Conservation (phyloP, 2,797 vertebrate genomes). For the Crenichthys baileyi region DNA sequence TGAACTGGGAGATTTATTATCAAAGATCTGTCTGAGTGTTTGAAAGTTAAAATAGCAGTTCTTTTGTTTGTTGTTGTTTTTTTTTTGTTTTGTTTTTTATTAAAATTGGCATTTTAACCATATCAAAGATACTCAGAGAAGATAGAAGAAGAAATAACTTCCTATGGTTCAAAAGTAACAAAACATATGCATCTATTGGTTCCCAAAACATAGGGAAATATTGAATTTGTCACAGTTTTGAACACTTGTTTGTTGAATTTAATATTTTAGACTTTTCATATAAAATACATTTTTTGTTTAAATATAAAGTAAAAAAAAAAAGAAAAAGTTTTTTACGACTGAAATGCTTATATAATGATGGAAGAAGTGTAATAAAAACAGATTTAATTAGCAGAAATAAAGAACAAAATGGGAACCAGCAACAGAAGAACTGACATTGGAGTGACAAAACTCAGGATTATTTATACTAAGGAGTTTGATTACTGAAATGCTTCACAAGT, state of each 20-base stretch:
- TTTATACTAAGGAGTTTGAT: no score
- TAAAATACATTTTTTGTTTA: rapidly evolving
- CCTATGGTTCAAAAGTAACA: no score
- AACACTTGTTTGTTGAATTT: background rate
- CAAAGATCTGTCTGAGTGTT: constrained; percentile 24
- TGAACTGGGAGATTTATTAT: constrained; percentile 21
- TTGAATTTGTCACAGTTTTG: background rate
- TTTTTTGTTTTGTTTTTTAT: background rate
- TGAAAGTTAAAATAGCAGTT: background rate
- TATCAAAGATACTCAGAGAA: no score
- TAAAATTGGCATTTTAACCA: background rate
- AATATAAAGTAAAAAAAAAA: background rate
- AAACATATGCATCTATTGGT: no score
- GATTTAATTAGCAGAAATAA: no score
- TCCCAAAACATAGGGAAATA: background rate
- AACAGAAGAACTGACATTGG: no score
- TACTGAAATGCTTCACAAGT: background rate
- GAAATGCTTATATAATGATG: background rate
- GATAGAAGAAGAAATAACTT: no score
- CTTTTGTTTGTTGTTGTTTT: background rate
- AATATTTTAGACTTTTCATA: background rate
- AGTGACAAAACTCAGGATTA: no score
- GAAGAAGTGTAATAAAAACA: no score
- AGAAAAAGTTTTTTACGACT: background rate
- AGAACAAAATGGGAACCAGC: no score